These are phyloP conservation scores for Drosophila pseudoananassae DNA, from an alignment of 1,140 invertebrate genomes.

Conservation along the genomic window DNA sequence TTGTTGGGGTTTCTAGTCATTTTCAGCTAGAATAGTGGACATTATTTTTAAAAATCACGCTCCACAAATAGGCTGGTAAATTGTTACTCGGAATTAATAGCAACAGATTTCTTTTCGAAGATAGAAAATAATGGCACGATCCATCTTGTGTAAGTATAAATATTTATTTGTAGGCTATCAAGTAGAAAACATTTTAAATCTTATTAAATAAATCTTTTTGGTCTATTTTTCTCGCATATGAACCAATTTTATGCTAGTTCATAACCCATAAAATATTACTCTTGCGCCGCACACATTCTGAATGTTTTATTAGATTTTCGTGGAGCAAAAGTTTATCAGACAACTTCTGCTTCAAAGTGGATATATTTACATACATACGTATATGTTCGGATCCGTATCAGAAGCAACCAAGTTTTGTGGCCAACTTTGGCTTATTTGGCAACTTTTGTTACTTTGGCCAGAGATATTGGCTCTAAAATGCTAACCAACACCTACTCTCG, in stretches of 20 bases:
- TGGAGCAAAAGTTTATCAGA: constrained; percentile 34
- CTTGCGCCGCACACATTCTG: constrained; percentile 35
- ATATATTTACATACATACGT: constrained; percentile 7
- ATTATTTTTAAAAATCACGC: constrained; percentile 31
- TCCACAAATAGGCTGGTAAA: constrained; percentile 64
- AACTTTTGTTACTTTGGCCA: constrained; percentile 43
- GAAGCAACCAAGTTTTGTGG: constrained; percentile 26
- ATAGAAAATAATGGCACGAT: neutral
- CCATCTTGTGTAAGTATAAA: neutral
- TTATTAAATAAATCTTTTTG: constrained; percentile 4
- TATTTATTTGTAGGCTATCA: neutral
- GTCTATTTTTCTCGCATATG: neutral
- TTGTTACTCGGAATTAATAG: constrained; percentile 33
- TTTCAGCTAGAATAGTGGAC: constrained; percentile 22
- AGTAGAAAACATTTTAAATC: neutral
- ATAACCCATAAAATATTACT: constrained; percentile 54
- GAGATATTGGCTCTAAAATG: constrained; percentile 54
- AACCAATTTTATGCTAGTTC: constrained; percentile 10
- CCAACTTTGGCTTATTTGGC: constrained; percentile 43
- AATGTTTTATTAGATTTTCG: constrained; percentile 47
- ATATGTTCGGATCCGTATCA: constrained; percentile 17
- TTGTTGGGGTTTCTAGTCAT: constrained; percentile 40
- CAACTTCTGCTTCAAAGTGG: constrained; percentile 32
- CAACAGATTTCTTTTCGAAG: neutral
- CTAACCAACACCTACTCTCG: constrained; percentile 56